Conservation (phyloP, 2,888 invertebrate genomes). For the Hirtodrosophila alboralis region DNA sequence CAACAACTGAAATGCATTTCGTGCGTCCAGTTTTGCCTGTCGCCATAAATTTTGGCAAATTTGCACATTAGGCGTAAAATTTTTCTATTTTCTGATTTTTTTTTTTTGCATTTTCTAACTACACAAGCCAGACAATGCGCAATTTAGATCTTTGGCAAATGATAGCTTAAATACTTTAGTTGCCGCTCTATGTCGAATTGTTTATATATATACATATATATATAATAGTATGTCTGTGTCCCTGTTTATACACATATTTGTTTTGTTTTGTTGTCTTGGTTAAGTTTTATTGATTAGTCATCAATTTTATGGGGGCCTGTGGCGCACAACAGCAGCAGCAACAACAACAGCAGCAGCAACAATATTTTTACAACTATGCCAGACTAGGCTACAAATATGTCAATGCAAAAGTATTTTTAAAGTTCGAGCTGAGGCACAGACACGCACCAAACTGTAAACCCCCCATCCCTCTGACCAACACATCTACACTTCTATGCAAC, state of each 20-base stretch:
- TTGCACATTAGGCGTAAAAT: conserved; percentile 74
- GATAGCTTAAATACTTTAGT: conserved; percentile 14
- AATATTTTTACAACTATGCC: conserved; percentile 36
- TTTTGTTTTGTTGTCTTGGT: conserved; percentile 52
- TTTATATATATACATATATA: conserved; percentile 1
- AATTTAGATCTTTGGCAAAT: conserved; percentile 18
- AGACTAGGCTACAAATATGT: conserved; percentile 60
- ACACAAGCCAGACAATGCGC: not conserved
- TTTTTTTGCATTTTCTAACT: no score
- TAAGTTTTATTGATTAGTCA: conserved; percentile 72
- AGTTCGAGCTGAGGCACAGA: conserved; percentile 42
- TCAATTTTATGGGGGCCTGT: conserved; percentile 69
- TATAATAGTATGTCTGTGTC: no score
- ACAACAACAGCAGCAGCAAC: conserved; percentile 3
- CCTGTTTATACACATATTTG: conserved; percentile 1
- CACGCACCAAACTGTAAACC: conserved; percentile 30
- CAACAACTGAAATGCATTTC: conserved; percentile 42
- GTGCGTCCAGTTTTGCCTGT: conserved; percentile 62
- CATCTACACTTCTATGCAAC: not conserved
- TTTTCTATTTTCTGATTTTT: conserved; percentile 13
- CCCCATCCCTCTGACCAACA: not conserved
- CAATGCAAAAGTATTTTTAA: conserved; percentile 74
- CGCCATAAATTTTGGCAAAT: conserved; percentile 76
- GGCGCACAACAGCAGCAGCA: conserved; percentile 5
- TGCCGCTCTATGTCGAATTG: not conserved